These are phyloP conservation scores for Oplegnathus fasciatus DNA, from an alignment of 2,113 vertebrate species.

Conservation along the genomic window DNA sequence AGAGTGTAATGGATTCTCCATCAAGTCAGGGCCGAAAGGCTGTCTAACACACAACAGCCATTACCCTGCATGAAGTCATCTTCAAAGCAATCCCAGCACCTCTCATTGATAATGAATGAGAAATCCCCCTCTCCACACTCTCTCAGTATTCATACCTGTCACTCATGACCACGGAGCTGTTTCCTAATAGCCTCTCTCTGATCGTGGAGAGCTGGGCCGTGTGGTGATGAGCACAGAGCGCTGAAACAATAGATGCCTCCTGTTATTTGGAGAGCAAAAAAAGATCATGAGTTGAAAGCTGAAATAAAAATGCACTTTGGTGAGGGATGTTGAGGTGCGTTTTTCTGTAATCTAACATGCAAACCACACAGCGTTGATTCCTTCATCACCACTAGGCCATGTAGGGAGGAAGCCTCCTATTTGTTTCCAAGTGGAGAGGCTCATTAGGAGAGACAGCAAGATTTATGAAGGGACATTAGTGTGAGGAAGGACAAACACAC, in stretches of 20 bases:
- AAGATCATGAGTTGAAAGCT: background rate
- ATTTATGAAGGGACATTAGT: slow-evolving; percentile 76
- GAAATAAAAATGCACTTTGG: slow-evolving; percentile 1
- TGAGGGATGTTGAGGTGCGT: background rate
- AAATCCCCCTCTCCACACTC: slow-evolving; percentile 11
- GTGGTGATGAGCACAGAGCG: slow-evolving; percentile 2
- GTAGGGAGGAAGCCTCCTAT: slow-evolving; percentile 41
- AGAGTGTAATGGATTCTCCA: slow-evolving; percentile 51
- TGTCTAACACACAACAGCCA: slow-evolving; percentile 51
- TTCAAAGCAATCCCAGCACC: slow-evolving; percentile 76
- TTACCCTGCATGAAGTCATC: slow-evolving; percentile 68
- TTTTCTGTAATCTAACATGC: slow-evolving; percentile 15
- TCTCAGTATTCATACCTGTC: slow-evolving; percentile 75
- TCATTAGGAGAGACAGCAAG: slow-evolving; percentile 72
- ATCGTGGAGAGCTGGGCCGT: slow-evolving; percentile 4
- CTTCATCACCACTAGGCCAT: slow-evolving; percentile 20
- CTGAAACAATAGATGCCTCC: slow-evolving; percentile 26
- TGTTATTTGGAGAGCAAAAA: background rate
- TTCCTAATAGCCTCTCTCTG: slow-evolving; percentile 48
- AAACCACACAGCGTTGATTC: slow-evolving; percentile 28
- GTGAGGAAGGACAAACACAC: slow-evolving; percentile 59
- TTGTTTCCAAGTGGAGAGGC: slow-evolving; percentile 52
- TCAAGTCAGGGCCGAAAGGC: slow-evolving; percentile 42
- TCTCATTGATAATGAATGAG: slow-evolving; percentile 84
- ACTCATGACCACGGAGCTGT: slow-evolving; percentile 58